phyloP scores from a whole-genome alignment of 2,113 vertebrate genomes.

The Picathartes gymnocephalus region DNA sequence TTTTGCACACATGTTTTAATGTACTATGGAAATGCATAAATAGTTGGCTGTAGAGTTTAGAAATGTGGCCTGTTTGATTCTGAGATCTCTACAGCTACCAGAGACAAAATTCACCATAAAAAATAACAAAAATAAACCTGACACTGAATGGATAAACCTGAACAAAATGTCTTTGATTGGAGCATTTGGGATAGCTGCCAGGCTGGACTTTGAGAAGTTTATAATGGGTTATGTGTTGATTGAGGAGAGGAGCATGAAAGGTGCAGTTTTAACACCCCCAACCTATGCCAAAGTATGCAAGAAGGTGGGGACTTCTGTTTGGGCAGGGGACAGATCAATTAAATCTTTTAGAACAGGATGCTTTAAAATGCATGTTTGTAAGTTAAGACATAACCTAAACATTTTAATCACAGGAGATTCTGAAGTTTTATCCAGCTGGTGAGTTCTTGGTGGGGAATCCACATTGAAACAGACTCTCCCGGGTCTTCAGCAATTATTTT shows the following conservation, averaged over 20 bases:
- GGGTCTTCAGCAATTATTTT: slow-evolving; percentile 12
- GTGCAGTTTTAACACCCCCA: slow-evolving; percentile 16
- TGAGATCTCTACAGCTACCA: slow-evolving; percentile 14
- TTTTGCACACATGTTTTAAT: background rate
- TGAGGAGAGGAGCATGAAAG: slow-evolving; percentile 53
- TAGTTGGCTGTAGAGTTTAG: slow-evolving; percentile 17
- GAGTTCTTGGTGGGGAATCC: background rate
- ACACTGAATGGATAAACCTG: slow-evolving; percentile 52
- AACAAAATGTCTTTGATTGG: slow-evolving; percentile 69
- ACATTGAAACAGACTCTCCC: background rate
- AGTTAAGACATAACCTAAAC: slow-evolving; percentile 60
- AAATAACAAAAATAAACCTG: slow-evolving; percentile 42
- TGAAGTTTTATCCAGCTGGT: slow-evolving; percentile 21
- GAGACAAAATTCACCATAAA: slow-evolving; percentile 51
- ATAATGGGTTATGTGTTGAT: slow-evolving; percentile 62
- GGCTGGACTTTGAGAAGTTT: slow-evolving; percentile 57
- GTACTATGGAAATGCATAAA: background rate
- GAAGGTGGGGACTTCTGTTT: slow-evolving; percentile 9
- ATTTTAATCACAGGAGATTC: slow-evolving; percentile 4
- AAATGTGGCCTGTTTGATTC: background rate
- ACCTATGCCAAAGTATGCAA: slow-evolving; percentile 10
- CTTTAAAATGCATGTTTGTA: slow-evolving; percentile 58
- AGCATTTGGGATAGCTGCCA: slow-evolving; percentile 58
- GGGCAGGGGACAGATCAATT: slow-evolving; percentile 45
- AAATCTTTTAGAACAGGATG: slow-evolving; percentile 47